Evolutionary conservation across 2,888 invertebrate species (phyloP), one percentile per base, ranked within the genome.

Genomic region (Drepana falcataria): DNA sequence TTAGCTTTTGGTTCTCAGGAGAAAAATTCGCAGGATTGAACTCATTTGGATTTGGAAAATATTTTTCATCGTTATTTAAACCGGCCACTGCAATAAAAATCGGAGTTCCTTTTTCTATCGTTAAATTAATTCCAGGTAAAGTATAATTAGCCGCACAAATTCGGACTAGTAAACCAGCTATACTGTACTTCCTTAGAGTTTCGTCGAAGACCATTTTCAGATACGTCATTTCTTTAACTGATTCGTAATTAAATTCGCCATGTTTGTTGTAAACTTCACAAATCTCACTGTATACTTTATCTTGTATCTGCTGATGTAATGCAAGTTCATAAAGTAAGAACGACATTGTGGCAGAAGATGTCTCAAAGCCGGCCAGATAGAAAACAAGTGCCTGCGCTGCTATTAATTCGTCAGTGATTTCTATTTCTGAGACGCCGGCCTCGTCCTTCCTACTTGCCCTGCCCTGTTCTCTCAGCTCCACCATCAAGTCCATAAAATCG

Each of bases 331-430:
- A 57, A 40, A 68, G 51, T 49, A 71, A 51, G 44, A 63, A 68
- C 0, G 68, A 64, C 59, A 84, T 69, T 1, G 79, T 68, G 0
- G 77, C 72, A 34, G 84, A 76, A 0, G 85, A 83, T 0, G 85
- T 83, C 59, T 85, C 85, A 54, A 81, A 83, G 0, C 86, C 85
- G 7, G 84, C 86, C 1, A 71, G 70, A 55, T 77, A 79, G 57
- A 80, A 79, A 3, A 73, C 60, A 40, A 78, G 68, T 1, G 73
- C 73, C 54, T 79, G 77, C 0, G 76, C 77, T 2, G 75, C 69
- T 48, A 81, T 67, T 7, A 76, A 34, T 3, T 65, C 59, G 37
- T 77, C 73, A 34, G 77, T 72, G 0, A 81, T 59, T 47, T 73
- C 73, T 7, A 79, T 52, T 59, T 79, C 77, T 0, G 68, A 65